These are phyloP conservation scores for Pelosia muscerda DNA, from an alignment of 2,888 invertebrate genomes.

Conservation along the genomic window DNA sequence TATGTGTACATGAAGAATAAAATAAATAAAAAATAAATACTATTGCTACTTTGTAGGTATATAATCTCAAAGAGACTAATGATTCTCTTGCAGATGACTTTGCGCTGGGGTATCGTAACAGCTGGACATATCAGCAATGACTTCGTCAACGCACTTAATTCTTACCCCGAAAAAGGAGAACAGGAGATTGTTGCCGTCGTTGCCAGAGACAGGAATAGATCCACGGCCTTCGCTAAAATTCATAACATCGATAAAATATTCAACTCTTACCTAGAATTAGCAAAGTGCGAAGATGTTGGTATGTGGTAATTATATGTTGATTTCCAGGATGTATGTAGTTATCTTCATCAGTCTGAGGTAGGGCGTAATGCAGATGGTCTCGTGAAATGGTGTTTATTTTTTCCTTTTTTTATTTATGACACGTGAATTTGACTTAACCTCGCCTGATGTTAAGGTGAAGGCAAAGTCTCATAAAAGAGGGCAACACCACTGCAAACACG, in stretches of 20 bases:
- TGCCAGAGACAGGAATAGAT: constrained; percentile 89
- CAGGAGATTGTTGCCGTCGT: constrained; percentile 92
- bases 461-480: no score
- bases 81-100: constrained; percentile 71
- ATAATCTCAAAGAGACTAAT: no score
- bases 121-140: constrained; percentile 95
- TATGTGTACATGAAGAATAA: no score
- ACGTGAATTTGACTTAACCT: no score
- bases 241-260: constrained; percentile 90
- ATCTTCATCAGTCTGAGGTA: no score
- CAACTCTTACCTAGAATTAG: constrained; percentile 91
- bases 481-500: no score
- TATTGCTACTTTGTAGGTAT: no score
- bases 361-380: no score
- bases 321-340: not conserved
- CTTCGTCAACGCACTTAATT: constrained; percentile 91
- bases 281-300: constrained; percentile 92
- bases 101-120: constrained; percentile 95
- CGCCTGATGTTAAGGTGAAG: no score
- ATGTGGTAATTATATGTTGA: constrained; percentile 49
- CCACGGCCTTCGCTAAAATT: constrained; percentile 90
- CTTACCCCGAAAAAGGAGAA: constrained; percentile 87
- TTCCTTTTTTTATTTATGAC: no score
- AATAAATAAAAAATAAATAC: no score
- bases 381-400: no score